Base-by-base conservation (phyloP, 2,888 invertebrate species). In the Pediacus dermestoides region DNA sequence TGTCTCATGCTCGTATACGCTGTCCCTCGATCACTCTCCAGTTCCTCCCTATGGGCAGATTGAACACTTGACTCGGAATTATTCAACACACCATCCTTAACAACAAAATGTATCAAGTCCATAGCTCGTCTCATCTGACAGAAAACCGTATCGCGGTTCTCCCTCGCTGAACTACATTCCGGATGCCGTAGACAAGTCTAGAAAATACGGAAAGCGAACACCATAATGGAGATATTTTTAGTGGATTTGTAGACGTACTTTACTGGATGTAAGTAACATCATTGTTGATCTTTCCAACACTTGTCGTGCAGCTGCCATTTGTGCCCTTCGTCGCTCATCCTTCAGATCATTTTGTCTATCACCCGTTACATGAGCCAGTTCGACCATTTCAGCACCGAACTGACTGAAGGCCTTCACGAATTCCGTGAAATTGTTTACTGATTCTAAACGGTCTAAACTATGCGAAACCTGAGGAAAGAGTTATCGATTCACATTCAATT, bases 351-450 rank as follows among this genome's bases (percentile, higher is more conserved):
- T 92, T 59, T 85, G 77, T 45, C 81, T 70, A 61, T 82, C 82
- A 21, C 80, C 94, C 11, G 94, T 93, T 42, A 96, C 77, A 67
- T 96, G 89, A 13, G 97, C 96, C 54, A 99, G 73, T 68, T 97
- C 96, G 49, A 99, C 95, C 96, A 99, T 97, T 69, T 97, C 95
- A 12, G 88, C 88, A 23, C 97, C 99, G 68, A 99, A 97, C 68
- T 95, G 92, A 53, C 95, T 94, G 74, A 99, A 99, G 12, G 95
- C 93, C 66, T 94, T 90, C 39, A 99, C 96, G 70, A 99, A 99
- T 72, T 99, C 97, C 34, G 95, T 92, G 66, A 90, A 90, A 72
- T 89, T 90, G 55, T 86, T 85, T 46, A 91, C 89, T 32, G 87
- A 87, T 70, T 90, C 90, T 59, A 91, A 73, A 42, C 88, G 81